phyloP scores from a whole-genome alignment of 1,140 invertebrate species.

The Drosophila pallidifrons region DNA sequence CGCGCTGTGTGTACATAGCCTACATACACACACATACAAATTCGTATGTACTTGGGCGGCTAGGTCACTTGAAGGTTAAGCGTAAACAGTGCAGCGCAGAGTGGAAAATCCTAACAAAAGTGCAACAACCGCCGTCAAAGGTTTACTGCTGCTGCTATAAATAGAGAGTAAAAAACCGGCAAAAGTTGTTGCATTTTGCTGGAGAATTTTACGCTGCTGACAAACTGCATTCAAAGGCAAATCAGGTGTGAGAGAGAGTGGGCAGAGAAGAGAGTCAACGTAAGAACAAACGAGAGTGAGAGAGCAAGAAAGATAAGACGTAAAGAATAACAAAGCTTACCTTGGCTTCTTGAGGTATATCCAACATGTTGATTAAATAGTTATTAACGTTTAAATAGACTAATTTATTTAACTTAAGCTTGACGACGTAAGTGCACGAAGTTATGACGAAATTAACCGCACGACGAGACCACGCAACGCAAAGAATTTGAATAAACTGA shows the following conservation, averaged over 20 bases:
- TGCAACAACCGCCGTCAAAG: conserved; percentile 38
- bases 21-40: conserved; percentile 15
- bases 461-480: conserved; percentile 33
- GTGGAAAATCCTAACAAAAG: conserved; percentile 56
- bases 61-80: conserved; percentile 80
- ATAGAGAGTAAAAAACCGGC: conserved; percentile 42
- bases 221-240: conserved; percentile 28
- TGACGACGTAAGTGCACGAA: background rate
- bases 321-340: conserved; percentile 43
- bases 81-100: conserved; percentile 47
- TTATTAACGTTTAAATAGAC: conserved; percentile 1
- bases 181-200: conserved; percentile 61
- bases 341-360: conserved; percentile 80
- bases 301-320: background rate
- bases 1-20: conserved; percentile 20
- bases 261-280: background rate
- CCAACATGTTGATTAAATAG: conserved; percentile 68
- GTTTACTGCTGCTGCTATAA: background rate
- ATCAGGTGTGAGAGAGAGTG: background rate
- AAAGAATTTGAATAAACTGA: conserved; percentile 55
- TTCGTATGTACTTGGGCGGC: conserved; percentile 45
- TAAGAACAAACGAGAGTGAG: background rate
- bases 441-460: conserved; percentile 10
- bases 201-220: conserved; percentile 43
- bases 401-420: conserved; percentile 23